Evolutionary conservation across 1,140 invertebrate species (phyloP), one percentile per base, ranked within the genome.

Genomic region (Pectinophora gossypiella): DNA sequence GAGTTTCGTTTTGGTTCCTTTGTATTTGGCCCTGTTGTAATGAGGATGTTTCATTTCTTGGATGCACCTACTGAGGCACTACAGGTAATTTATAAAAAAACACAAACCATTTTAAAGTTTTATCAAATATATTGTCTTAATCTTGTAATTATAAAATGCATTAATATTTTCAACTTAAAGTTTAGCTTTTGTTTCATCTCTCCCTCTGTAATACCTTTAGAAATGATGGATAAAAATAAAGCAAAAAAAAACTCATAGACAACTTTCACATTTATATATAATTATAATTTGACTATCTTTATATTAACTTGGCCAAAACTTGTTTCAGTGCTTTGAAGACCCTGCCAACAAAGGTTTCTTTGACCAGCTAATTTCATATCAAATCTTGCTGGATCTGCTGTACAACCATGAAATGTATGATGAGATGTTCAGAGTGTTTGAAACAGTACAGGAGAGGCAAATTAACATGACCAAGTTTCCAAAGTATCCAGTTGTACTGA

Each of bases 11-110:
- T 96, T 90, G 92, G 93, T 13, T 92, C 89, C 59, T 96, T 92
- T 85, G 75, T 92, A 7, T 96, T 96, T 91, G 95, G 95, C 0
- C 94, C 95, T 15, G 91, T 96, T 7, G 88, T 94, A 0, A 95
- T 97, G 94, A 88, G 95, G 62, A 89, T 94, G 82, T 93, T 93
- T 56, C 87, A 95, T 72, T 83, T 90, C 63, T 72, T 95, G 5
- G 91, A 95, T 70, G 90, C 93, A 69, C 91, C 93, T 16, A 87
- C 92, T 46, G 66, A 91, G 47, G 95, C 95, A 15, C 61, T 94
- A 3, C 59, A 92, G 64, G 87, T 91, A 69, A 64, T 23, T 23
- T 23, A n/a, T n/a, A n/a, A n/a, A n/a, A n/a, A n/a, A n/a, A n/a
- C n/a, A n/a, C n/a, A n/a, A n/a, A n/a, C n/a, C n/a, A n/a, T n/a